A percentile compares a stretch with the other conserved stretches of the same genome.
These are phyloP conservation scores for Neoascia interrupta DNA, from an alignment of 2,888 invertebrate species.

Conservation along the genomic window DNA sequence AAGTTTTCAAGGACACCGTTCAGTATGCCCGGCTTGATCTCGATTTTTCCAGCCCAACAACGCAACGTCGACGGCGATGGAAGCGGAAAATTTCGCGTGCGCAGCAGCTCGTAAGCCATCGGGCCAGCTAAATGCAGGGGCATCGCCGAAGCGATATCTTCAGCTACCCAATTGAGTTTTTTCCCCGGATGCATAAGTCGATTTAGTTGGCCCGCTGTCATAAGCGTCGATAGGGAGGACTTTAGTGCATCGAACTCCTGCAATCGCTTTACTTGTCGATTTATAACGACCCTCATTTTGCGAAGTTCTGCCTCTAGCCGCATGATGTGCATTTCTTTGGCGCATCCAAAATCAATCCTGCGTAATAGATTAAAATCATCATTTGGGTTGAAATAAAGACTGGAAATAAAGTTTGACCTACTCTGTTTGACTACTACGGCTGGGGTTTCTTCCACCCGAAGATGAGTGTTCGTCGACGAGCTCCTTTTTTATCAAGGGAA, in stretches of 20 bases:
- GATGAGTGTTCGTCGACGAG: too few species aligned
- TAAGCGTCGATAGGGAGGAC: slow-evolving; percentile 1
- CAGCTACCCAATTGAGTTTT: slow-evolving; percentile 32
- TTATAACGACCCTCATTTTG: background rate
- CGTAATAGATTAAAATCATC: background rate
- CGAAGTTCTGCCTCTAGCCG: background rate
- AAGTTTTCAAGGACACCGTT: background rate
- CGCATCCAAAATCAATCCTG: slow-evolving; percentile 9
- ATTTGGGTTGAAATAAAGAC: background rate
- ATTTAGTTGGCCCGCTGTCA: slow-evolving; percentile 22
- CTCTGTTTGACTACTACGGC: background rate
- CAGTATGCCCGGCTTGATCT: slow-evolving; percentile 17
- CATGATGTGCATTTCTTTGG: too few species aligned
- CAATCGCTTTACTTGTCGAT: background rate
- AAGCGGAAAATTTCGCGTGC: slow-evolving; percentile 10
- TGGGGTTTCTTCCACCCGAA: too few species aligned
- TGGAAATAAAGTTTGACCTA: background rate
- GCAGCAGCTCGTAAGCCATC: background rate
- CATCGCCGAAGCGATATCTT: slow-evolving; percentile 25
- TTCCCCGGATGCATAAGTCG: slow-evolving; percentile 9
- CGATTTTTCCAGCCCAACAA: background rate
- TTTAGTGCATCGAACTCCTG: slow-evolving; percentile 1
- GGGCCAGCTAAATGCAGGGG: slow-evolving; percentile 31
- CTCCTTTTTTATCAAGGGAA: too few species aligned
- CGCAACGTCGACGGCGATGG: background rate